Base-by-base conservation (phyloP, 2,888 invertebrate species). In the Tyria jacobaeae region DNA sequence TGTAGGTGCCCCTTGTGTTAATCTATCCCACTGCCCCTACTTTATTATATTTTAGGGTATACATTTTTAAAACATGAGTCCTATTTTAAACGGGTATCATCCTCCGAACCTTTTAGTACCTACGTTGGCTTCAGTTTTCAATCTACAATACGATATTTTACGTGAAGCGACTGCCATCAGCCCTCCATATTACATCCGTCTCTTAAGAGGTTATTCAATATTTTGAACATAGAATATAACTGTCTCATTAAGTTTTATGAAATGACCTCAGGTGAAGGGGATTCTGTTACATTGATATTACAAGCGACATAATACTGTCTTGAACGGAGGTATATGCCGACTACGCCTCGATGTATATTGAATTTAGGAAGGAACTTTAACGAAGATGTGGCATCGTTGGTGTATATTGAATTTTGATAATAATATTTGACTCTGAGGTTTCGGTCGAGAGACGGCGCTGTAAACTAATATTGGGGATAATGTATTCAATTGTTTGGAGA, bases 341-440 rank as follows among this genome's bases (percentile, higher is more conserved):
- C 35, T 48, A 15, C 24, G 24, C 31, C 27, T 21, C 50, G 31
- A 21, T 34, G 34, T 50, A 50, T 34, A 50, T 50, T 50, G 31
- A 50, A 50, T 34, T 31, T 34, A 17, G 50, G 31, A 50, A 50
- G 31, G 34, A 50, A 50, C 34, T 21, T 21, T n/a, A 50, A 34
- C 34, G 34, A 50, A 50, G 17, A 17, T 50, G 34, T 17, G 27
- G 27, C 27, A 31, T 21, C 44, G 44, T 44, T 44, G 12, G 21
- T 44, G n/a, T 50, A 50, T 50, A 31, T 50, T 17, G 31, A 50
- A 31, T 50, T 17, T 21, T 50, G 34, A 34, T 21, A 17, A 31
- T 17, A 21, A 50, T 50, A 50, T 50, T 50, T 50, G 50, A 50
- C 50, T 34, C 34, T 10, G 50, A 34, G 17, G 50, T 50, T 27